phyloP scores from a whole-genome alignment of 1,140 invertebrate species.

The Cydia fagiglandana region DNA sequence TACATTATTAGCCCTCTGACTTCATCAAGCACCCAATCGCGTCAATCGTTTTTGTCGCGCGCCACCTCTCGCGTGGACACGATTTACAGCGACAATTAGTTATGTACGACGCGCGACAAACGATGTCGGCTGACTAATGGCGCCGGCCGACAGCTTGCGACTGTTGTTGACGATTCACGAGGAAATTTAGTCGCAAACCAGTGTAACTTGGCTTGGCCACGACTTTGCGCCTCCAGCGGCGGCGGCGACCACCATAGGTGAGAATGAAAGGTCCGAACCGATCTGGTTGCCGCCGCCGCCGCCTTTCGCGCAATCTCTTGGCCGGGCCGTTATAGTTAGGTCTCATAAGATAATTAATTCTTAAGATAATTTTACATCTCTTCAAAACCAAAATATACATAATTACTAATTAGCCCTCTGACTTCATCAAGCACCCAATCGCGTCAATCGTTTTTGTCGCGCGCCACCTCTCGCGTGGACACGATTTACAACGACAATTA shows the following conservation, averaged over 20 bases:
- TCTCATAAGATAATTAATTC: too few relatives aligned
- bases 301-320: too few relatives aligned
- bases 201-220: too few relatives aligned
- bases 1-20: too few relatives aligned
- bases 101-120: slow-evolving; percentile 68
- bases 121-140: slow-evolving; percentile 43
- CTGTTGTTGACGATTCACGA: not conserved
- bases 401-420: too few relatives aligned
- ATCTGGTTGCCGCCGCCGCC: too few relatives aligned
- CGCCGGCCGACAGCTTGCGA: slow-evolving; percentile 40
- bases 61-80: slow-evolving; percentile 49
- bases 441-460: not conserved
- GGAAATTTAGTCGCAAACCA: not conserved
- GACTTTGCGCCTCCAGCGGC: too few relatives aligned
- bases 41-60: slow-evolving; percentile 12
- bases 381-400: too few relatives aligned
- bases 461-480: slow-evolving; percentile 47
- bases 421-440: slow-evolving; percentile 17
- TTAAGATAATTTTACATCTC: too few relatives aligned
- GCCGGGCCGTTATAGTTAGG: too few relatives aligned
- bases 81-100: slow-evolving; percentile 74
- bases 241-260: too few relatives aligned
- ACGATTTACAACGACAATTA: slow-evolving; percentile 73
- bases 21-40: slow-evolving; percentile 19
- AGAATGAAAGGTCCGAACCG: too few relatives aligned